These are phyloP conservation scores for Phrynocephalus guinanensis DNA, from an alignment of 2,797 vertebrate genomes.

Conservation along the genomic window DNA sequence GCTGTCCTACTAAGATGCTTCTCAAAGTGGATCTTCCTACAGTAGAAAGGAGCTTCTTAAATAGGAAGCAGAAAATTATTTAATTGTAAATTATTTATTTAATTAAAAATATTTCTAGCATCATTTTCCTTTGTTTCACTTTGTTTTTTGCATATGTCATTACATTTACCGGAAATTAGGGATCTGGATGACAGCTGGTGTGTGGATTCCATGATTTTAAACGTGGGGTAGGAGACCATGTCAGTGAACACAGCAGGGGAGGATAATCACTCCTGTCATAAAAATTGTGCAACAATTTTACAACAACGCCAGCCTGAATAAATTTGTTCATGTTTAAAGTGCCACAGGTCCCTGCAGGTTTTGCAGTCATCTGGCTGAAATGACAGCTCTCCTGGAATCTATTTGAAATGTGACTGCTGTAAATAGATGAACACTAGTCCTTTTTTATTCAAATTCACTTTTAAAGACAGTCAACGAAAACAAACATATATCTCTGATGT, in stretches of 20 bases:
- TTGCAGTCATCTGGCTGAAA: neutral
- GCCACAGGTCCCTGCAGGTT: neutral
- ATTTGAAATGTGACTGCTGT: neutral
- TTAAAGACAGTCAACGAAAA: neutral
- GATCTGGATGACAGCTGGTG: neutral
- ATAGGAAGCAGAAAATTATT: no score
- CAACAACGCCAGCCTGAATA: conserved; percentile 6
- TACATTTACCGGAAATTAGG: neutral
- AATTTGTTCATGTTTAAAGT: neutral
- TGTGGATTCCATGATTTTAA: conserved; percentile 13
- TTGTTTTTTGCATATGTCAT: neutral
- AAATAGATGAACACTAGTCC: neutral
- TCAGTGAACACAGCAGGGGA: neutral
- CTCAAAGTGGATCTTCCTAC: neutral
- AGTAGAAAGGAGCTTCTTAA: neutral
- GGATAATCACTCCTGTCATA: conserved; percentile 23
- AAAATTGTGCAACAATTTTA: conserved; percentile 27
- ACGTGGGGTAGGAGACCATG: neutral
- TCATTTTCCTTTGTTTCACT: neutral
- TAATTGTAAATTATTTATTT: neutral
- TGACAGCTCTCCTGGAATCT: neutral
- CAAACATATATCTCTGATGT: neutral
- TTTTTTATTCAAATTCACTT: neutral
- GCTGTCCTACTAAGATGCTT: neutral
- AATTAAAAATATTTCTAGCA: neutral